Evolutionary conservation across 2,888 invertebrate genomes (phyloP), one percentile per base, ranked within the genome.

Genomic region (Cephus spinipes): DNA sequence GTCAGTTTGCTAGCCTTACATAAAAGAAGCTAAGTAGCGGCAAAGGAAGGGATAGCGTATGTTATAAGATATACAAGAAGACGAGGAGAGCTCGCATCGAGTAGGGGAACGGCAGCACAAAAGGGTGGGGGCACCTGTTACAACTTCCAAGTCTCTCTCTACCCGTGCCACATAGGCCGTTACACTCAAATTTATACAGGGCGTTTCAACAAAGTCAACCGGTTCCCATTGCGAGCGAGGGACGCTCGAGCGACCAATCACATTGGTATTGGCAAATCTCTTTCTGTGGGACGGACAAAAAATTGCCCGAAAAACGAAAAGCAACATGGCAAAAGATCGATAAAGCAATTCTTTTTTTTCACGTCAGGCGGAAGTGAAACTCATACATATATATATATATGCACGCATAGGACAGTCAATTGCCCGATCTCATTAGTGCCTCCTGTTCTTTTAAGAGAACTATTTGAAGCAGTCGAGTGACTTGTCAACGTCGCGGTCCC

Each of bases 1-100:
- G 86, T 87, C 87, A 87, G 87, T 87, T 86, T 84, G 81, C 83
- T 83, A 86, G 85, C 55, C 84, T 86, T 83, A 84, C 80, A 85
- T 85, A 85, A 85, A 86, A 85, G 83, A 84, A 71, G 71, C 71
- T 71, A 71, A 71, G 71, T 71, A 71, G 71, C 71, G 31, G 12
- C 69, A 79, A 76, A 69, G 33, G 68, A 35, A 68, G 68, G 69
- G 34, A 73, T 76, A 73, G 68, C 75, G 75, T 40, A 73, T 75
- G 78, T 76, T 78, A 73, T 73, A 75, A 76, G 68, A 69, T 68
- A 77, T 12, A 75, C 69, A 68, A 76, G 68, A 71, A 32, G 71
- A 71, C 71, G 71, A 71, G 33, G 71, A 71, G 71, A 71, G 71
- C 71, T 32, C 33, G 71, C 33, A 30, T 32, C 71, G 71, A 71